These are phyloP conservation scores for Protaetia brevitarsis DNA, from an alignment of 1,140 invertebrate genomes.

Conservation along the genomic window DNA sequence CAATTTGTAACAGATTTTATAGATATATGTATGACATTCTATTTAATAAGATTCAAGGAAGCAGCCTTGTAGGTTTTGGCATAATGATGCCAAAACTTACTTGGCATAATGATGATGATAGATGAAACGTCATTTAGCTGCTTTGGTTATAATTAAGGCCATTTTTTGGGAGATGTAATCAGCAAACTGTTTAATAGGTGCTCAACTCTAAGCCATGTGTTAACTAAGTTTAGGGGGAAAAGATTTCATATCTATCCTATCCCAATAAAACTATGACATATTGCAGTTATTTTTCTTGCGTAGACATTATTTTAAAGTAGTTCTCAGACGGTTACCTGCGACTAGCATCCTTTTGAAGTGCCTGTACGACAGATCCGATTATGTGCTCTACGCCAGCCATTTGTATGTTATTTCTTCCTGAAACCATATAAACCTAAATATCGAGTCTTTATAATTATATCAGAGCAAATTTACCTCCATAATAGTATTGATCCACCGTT, in stretches of 20 bases:
- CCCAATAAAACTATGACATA: background rate
- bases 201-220: background rate
- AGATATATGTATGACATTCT: no score
- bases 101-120: no score
- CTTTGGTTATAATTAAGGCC: no score
- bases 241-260: background rate
- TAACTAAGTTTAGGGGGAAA: background rate
- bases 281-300: background rate
- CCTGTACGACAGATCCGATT: slow-evolving; percentile 76
- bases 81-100: no score
- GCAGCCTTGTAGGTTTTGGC: no score
- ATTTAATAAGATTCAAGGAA: no score
- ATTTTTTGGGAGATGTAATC: no score
- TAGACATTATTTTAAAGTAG: background rate
- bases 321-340: slow-evolving; percentile 52
- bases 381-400: slow-evolving; percentile 84
- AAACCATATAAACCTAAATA: slow-evolving; percentile 34
- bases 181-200: background rate
- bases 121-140: no score
- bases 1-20: no score
- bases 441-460: background rate
- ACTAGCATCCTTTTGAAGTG: slow-evolving; percentile 66
- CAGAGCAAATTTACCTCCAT: slow-evolving; percentile 57
- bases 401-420: slow-evolving; percentile 64
- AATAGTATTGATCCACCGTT: slow-evolving; percentile 80